Percentiles rank a stretch among this genome's conserved stretches.
phyloP scores from a whole-genome alignment of 2,888 invertebrate species.

The Marronus borbonicus region DNA sequence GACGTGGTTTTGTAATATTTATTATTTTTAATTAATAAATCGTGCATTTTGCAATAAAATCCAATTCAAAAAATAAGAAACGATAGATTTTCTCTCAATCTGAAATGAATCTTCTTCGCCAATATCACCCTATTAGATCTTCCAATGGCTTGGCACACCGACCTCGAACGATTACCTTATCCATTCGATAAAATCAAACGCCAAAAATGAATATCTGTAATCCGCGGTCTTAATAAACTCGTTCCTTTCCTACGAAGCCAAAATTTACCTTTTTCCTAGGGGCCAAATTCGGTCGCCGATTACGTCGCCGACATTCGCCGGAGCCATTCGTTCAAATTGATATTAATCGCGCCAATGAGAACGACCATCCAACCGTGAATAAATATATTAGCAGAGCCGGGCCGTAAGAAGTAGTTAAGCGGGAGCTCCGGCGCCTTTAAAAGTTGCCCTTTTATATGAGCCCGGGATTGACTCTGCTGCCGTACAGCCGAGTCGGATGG shows the following conservation, averaged over 20 bases:
- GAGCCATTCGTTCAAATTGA: constrained; percentile 41
- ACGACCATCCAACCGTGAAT: constrained; percentile 42
- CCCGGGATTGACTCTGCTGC: not conserved
- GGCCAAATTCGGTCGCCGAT: not conserved
- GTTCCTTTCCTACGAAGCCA: not conserved
- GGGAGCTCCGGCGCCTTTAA: constrained; percentile 16
- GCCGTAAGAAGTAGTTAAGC: constrained; percentile 46
- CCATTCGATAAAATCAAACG: constrained; percentile 9
- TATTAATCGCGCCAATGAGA: constrained; percentile 46
- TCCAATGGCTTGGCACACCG: not conserved
- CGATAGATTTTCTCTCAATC: not conserved
- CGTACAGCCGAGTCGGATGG: not conserved
- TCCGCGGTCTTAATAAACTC: constrained; percentile 32
- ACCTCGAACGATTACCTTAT: not conserved
- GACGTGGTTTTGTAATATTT: too few relatives aligned
- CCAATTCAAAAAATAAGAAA: not conserved
- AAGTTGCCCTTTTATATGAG: constrained; percentile 35
- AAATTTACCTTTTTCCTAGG: constrained; percentile 25
- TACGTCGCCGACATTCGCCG: constrained; percentile 25
- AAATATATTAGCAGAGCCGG: constrained; percentile 38
- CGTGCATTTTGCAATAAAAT: too few relatives aligned
- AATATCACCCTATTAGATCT: constrained; percentile 2
- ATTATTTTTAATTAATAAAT: too few relatives aligned
- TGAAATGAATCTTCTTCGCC: not conserved
- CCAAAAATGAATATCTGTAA: constrained; percentile 22